A percentile compares a stretch with the other conserved stretches of the same genome.
Conservation (phyloP, 1,140 invertebrate species). For the Tetragonula clypearis region DNA sequence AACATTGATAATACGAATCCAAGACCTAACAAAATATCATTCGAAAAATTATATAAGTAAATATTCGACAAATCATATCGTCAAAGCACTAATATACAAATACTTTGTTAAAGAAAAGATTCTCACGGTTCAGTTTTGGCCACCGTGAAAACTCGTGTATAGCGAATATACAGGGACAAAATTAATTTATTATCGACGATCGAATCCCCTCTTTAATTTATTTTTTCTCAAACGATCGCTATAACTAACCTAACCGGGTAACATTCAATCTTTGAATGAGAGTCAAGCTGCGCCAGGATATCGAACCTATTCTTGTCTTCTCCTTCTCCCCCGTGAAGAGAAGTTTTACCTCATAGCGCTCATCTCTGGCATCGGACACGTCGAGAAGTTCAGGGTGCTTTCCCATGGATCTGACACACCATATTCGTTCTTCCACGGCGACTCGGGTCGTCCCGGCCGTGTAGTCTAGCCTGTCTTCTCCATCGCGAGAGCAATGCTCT, state of each 20-base stretch:
- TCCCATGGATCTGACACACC: constrained; percentile 62
- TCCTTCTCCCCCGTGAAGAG: constrained; percentile 16
- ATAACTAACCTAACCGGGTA: constrained; percentile 39
- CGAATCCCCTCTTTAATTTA: constrained; percentile 8
- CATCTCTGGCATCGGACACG: constrained; percentile 61
- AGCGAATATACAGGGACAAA: background rate
- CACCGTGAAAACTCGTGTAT: too few relatives aligned
- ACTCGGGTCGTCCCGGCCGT: constrained; percentile 41
- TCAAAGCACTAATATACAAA: background rate
- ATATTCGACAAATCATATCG: background rate
- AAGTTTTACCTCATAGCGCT: constrained; percentile 64
- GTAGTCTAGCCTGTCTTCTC: constrained; percentile 24
- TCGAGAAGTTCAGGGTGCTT: constrained; percentile 50
- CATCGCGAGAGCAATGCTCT: constrained; percentile 45
- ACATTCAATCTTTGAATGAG: constrained; percentile 62
- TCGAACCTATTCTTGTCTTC: constrained; percentile 60
- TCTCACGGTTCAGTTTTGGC: background rate
- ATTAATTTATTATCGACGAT: background rate
- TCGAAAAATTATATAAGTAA: background rate
- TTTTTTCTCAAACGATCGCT: constrained; percentile 28
- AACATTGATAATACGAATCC: too few relatives aligned
- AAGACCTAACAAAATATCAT: too few relatives aligned
- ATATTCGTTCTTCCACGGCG: constrained; percentile 56
- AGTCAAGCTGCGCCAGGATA: constrained; percentile 55
- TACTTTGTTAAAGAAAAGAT: background rate